Evolutionary conservation across 2,113 vertebrate species (phyloP).

Genomic region (Labeo rohita): DNA sequence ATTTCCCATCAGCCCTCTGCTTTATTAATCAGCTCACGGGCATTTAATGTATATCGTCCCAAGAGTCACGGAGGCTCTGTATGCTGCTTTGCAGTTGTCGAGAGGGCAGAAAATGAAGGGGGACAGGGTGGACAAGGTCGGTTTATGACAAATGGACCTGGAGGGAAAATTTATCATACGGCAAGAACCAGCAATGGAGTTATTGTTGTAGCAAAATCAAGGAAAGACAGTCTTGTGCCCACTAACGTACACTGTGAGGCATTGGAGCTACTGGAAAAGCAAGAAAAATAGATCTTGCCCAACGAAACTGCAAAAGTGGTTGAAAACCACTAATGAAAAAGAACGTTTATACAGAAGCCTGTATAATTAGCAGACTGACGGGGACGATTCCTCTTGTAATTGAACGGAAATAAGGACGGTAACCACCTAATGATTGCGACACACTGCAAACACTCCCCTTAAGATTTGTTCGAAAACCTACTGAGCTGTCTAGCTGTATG

Average conservation of each 20-base stretch:
- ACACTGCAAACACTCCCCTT: neutral
- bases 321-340: neutral
- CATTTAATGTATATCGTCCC: constrained; percentile 27
- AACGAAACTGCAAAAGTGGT: neutral
- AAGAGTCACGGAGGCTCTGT: neutral
- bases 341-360: neutral
- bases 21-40: constrained; percentile 48
- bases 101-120: constrained; percentile 52
- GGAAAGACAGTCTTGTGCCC: neutral
- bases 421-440: neutral
- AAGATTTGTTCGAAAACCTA: neutral
- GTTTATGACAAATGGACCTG: constrained; percentile 26
- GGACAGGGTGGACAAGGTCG: constrained; percentile 2
- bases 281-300: neutral
- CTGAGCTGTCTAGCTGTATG: neutral
- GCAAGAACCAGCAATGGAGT: neutral
- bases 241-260: neutral
- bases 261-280: neutral
- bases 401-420: neutral
- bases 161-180: neutral
- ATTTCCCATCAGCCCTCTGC: constrained; percentile 51
- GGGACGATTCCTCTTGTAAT: neutral
- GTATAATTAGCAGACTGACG: neutral
- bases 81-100: constrained; percentile 36
- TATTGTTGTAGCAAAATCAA: constrained; percentile 2